Base-by-base conservation (phyloP, 2,113 vertebrate species). In the Corythoichthys intestinalis region DNA sequence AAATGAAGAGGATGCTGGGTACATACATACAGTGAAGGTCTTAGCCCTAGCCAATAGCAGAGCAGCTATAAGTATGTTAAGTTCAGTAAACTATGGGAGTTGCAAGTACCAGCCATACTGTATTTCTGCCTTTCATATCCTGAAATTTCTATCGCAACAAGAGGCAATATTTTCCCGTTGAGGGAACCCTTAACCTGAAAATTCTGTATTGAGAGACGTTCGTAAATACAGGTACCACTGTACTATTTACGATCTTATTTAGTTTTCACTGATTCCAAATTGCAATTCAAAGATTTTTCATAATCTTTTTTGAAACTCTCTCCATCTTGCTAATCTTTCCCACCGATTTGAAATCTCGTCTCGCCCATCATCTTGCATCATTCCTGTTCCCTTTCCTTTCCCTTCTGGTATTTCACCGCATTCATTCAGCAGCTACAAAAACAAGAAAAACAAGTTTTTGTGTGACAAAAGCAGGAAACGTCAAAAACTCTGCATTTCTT, bases 381-480 rank as follows among this genome's bases (percentile, higher is more conserved):
- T 48, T 71, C 69, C 62, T 70, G 62, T 52, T 79, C 66, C 39
- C 12, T 60, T 0, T 47, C 41, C 61, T 44, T 44, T 44, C 20
- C 60, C 10, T n/a, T 28, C 11, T 34, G 4, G 4, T 11, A 28
- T 13, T 63, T 63, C 11, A 46, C 52, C 73, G 72, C 70, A 70
- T 78, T 80, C 67, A 12, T 57, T 52, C 8, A 47, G 62, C 66
- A 62, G 53, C 56, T 47, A 49, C 48, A 54, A 62, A 79, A 46
- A 69, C 44, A 39, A 67, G 66, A 71, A 83, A 83, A 76, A 50
- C 39, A 54, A 53, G 8, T 61, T 70, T 28, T 38, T 65, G 72
- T 46, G 75, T n/a, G 46, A 86, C 83, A 90, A 85, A 84, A 79
- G 81, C 79, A 82, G 80, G 85, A 87, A 88, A 86, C 79, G 77